Percentiles rank a stretch among this genome's conserved stretches.
These are phyloP conservation scores for Sinhomidia bicolor DNA, from an alignment of 2,888 invertebrate species.

Conservation along the genomic window DNA sequence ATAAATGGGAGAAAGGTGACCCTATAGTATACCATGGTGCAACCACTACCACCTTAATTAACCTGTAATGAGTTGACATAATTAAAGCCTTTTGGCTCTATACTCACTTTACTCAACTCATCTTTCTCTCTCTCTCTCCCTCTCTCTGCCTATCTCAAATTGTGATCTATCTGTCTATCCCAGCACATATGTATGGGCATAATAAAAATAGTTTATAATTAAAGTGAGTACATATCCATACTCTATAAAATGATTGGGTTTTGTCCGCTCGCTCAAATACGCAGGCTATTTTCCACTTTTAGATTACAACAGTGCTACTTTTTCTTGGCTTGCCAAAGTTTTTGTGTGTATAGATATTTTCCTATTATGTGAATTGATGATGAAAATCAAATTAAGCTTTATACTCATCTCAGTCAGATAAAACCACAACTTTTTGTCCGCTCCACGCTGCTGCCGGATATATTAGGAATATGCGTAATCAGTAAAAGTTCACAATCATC, in stretches of 20 bases:
- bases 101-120: constrained; percentile 1
- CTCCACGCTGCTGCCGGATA: background rate
- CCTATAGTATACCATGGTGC: constrained; percentile 49
- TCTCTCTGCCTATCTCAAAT: constrained; percentile 12
- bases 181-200: too few relatives aligned
- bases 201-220: background rate
- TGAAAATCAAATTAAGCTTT: constrained; percentile 40
- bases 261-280: too few relatives aligned
- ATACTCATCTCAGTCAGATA: background rate
- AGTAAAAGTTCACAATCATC: background rate
- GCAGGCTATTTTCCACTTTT: too few relatives aligned
- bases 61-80: constrained; percentile 76
- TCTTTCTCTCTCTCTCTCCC: constrained; percentile 31
- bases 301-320: too few relatives aligned
- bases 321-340: too few relatives aligned
- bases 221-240: background rate
- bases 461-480: background rate
- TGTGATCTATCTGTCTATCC: constrained; percentile 33
- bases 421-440: constrained; percentile 47
- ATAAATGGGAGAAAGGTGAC: constrained; percentile 53
- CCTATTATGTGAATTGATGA: background rate
- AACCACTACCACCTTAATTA: constrained; percentile 72
- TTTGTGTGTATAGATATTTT: too few relatives aligned
- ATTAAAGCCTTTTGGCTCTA: constrained; percentile 69
- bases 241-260: background rate